Evolutionary conservation across 2,888 invertebrate species (phyloP).

Genomic region (Abrostola triplasia): DNA sequence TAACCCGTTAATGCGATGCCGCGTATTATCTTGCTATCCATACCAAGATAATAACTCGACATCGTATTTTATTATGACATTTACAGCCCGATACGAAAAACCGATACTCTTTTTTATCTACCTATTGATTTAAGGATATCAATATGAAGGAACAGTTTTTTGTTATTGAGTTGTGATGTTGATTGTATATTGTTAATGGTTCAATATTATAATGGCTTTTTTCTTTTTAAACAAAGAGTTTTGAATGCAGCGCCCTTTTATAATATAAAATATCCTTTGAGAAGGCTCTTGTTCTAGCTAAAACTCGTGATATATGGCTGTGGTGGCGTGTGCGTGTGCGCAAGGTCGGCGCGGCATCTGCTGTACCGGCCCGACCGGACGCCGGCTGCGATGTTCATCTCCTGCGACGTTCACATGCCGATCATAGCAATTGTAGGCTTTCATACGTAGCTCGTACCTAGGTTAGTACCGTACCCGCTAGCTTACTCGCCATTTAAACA

Average conservation of each 20-base stretch:
- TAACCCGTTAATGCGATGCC: conserved; percentile 30
- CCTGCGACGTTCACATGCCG: conserved; percentile 50
- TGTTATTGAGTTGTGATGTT: conserved; percentile 7
- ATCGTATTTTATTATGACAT: conserved; percentile 54
- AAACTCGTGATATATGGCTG: conserved; percentile 51
- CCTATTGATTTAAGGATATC: conserved; percentile 27
- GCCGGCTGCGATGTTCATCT: conserved; percentile 56
- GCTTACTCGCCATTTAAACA: too few relatives aligned
- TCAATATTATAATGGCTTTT: background rate
- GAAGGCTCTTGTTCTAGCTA: conserved; percentile 31
- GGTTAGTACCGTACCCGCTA: too few relatives aligned
- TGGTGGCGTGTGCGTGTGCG: conserved; percentile 36
- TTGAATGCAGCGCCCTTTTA: conserved; percentile 15
- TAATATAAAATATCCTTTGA: conserved; percentile 28
- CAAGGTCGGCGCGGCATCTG: conserved; percentile 71
- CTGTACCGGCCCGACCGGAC: conserved; percentile 72
- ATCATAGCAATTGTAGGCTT: background rate
- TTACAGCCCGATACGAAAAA: conserved; percentile 39
- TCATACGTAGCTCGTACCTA: too few relatives aligned
- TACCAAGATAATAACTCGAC: conserved; percentile 15
- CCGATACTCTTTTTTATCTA: conserved; percentile 10
- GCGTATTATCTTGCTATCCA: conserved; percentile 41
- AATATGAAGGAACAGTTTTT: conserved; percentile 10
- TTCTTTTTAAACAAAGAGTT: background rate
- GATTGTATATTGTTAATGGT: background rate